Percentiles rank a stretch among this genome's conserved stretches.
Evolutionary conservation across 2,113 vertebrate genomes (phyloP).

Genomic region (Chloropsis hardwickii): DNA sequence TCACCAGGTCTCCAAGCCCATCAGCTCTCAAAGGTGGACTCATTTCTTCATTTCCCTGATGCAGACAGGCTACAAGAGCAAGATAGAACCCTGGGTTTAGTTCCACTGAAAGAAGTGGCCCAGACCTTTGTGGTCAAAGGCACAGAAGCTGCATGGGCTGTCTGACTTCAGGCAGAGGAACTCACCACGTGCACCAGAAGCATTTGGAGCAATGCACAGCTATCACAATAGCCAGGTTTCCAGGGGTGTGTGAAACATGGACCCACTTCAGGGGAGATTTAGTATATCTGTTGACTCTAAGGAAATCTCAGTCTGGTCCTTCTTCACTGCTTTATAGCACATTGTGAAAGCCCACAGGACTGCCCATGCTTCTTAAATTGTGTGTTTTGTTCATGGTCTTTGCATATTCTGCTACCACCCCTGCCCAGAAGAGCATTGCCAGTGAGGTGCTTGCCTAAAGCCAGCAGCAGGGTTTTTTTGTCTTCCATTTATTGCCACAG

Average conservation of each 20-base stretch:
- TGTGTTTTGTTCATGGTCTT: neutral
- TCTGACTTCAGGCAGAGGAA: neutral
- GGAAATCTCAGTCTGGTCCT: neutral
- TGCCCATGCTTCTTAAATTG: neutral
- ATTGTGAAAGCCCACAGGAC: neutral
- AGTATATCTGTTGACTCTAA: neutral
- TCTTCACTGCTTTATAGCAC: neutral
- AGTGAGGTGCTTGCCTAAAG: neutral
- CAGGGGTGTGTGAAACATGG: accelerated
- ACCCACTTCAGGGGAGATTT: neutral
- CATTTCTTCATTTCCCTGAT: neutral
- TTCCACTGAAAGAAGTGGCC: neutral
- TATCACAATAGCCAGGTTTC: neutral
- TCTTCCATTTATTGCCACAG: neutral
- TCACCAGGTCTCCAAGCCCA: neutral
- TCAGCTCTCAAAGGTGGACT: neutral
- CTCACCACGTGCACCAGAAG: neutral
- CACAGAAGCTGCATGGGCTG: neutral
- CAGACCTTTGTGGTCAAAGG: neutral
- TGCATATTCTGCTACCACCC: neutral
- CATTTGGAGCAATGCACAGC: neutral
- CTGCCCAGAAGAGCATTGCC: neutral
- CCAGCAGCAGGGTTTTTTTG: neutral
- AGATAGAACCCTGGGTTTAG: neutral
- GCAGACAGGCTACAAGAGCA: neutral